A percentile compares a stretch with the other conserved stretches of the same genome.
phyloP scores from a whole-genome alignment of 2,797 vertebrate species.

The Rhincodon typus region DNA sequence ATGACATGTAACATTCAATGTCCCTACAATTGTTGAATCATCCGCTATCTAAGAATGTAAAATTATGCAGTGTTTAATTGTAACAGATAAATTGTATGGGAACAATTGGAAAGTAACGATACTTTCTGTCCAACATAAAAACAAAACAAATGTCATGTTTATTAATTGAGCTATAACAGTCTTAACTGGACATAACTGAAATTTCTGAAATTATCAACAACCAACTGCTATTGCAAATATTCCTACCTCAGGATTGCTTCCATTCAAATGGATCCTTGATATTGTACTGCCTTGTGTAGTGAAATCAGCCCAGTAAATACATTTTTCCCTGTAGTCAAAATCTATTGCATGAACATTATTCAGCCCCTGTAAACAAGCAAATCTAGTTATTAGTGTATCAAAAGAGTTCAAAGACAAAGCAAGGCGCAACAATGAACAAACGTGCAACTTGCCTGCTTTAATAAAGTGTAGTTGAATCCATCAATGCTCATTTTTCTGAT shows the following conservation, averaged over 20 bases:
- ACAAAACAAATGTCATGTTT: background rate
- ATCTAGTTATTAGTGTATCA: background rate
- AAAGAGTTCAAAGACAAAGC: constrained; percentile 35
- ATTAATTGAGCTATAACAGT: background rate
- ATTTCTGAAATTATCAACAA: constrained; percentile 20
- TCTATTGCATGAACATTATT: constrained; percentile 96
- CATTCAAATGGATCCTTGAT: constrained; percentile 92
- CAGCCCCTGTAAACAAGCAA: constrained; percentile 69
- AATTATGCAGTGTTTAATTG: background rate
- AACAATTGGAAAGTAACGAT: background rate
- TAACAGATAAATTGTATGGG: background rate
- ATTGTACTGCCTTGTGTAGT: constrained; percentile 88
- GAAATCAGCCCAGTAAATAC: constrained; percentile 97
- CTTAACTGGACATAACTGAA: background rate
- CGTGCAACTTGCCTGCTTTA: constrained; percentile 79
- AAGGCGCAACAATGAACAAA: background rate
- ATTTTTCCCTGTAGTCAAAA: constrained; percentile 97
- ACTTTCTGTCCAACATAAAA: background rate
- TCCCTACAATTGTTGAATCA: too few relatives aligned
- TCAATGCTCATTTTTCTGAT: constrained; percentile 95
- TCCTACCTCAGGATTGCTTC: constrained; percentile 89
- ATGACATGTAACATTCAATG: too few relatives aligned
- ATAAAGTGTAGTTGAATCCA: constrained; percentile 93
- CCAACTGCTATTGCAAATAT: constrained; percentile 29
- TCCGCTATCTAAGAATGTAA: background rate